Percentiles rank a stretch among this genome's conserved stretches.
These are phyloP conservation scores for Euwallacea similis DNA, from an alignment of 1,140 invertebrate species.

Conservation along the genomic window DNA sequence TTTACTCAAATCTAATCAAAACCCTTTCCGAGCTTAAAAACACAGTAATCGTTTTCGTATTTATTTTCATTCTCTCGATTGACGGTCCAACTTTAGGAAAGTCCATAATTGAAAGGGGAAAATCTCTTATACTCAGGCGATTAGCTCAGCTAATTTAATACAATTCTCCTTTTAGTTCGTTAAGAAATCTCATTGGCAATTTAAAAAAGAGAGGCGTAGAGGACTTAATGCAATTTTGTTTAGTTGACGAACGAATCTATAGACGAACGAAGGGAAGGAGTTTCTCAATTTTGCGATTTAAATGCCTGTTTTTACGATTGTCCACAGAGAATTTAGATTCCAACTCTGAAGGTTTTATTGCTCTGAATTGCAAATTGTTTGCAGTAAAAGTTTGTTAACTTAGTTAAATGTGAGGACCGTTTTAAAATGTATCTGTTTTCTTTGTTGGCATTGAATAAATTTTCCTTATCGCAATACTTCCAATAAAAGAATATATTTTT, in stretches of 20 bases:
- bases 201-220: constrained; percentile 2
- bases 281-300: constrained; percentile 14
- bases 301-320: constrained; percentile 9
- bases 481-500: no score
- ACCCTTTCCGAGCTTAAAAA: not conserved
- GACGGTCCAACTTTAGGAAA: constrained; percentile 11
- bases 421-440: no score
- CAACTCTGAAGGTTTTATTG: not conserved
- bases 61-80: constrained; percentile 7
- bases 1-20: no score
- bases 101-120: constrained; percentile 15
- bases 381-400: not conserved
- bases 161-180: constrained; percentile 21
- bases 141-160: constrained; percentile 20
- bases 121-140: constrained; percentile 18
- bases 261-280: not conserved
- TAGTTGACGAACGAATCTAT: constrained; percentile 5
- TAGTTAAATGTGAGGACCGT: no score
- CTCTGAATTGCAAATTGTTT: not conserved
- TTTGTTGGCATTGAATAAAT: no score
- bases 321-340: not conserved
- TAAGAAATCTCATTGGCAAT: constrained; percentile 9
- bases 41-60: constrained; percentile 4
- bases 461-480: no score
- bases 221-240: constrained; percentile 18